phyloP scores from a whole-genome alignment of 2,888 invertebrate genomes.

The Microctonus brassicae region DNA sequence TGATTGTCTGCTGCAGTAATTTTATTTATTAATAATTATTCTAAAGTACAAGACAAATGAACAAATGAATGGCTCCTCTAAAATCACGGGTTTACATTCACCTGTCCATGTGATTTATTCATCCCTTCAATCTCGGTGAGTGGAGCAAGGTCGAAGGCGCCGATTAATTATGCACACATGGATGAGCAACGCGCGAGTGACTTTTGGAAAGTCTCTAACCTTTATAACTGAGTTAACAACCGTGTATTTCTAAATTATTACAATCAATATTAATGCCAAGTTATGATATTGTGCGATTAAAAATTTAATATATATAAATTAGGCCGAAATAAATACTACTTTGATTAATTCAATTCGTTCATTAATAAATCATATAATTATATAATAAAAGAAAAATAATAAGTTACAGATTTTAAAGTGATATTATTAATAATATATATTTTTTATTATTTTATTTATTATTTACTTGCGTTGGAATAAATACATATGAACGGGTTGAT shows the following conservation, averaged over 20 bases:
- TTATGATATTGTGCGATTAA: neutral
- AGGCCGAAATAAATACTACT: no score
- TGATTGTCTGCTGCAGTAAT: neutral
- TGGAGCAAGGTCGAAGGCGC: constrained; percentile 66
- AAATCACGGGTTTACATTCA: constrained; percentile 35
- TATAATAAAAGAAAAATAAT: neutral
- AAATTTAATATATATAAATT: neutral
- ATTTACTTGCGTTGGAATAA: neutral
- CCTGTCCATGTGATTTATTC: constrained; percentile 57
- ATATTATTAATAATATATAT: no score
- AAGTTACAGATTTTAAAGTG: no score
- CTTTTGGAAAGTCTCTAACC: constrained; percentile 38
- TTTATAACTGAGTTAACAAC: constrained; percentile 24
- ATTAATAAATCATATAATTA: neutral
- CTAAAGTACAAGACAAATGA: neutral
- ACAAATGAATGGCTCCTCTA: neutral
- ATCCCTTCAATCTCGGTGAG: constrained; percentile 67
- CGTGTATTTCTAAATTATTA: constrained; percentile 10
- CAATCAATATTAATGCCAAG: neutral
- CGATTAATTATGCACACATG: constrained; percentile 63
- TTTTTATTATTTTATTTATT: no score
- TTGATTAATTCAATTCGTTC: neutral
- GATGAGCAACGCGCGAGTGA: constrained; percentile 21
- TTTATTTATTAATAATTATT: neutral
- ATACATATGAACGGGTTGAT: neutral